Evolutionary conservation across 2,888 invertebrate species (phyloP).

Genomic region (Venustoraphidia nigricollis): DNA sequence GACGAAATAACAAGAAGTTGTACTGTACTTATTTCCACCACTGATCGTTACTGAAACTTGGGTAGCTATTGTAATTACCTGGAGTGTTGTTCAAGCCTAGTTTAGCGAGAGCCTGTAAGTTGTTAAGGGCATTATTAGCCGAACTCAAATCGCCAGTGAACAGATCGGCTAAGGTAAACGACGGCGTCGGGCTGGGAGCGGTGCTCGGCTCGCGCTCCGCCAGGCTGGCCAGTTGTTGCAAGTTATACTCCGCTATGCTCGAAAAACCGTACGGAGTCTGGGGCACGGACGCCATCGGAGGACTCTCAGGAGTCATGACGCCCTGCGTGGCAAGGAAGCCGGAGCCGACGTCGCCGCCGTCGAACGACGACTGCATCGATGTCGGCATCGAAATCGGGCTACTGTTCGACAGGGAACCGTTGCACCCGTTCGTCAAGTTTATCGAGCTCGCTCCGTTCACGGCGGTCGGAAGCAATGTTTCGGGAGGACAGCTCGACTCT

Average conservation of each 20-base stretch:
- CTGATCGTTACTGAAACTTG: conserved; percentile 1
- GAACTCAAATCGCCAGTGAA: conserved; percentile 54
- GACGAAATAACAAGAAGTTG: too few relatives aligned
- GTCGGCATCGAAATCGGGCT: conserved; percentile 51
- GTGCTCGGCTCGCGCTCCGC: conserved; percentile 43
- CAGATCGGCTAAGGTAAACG: conserved; percentile 63
- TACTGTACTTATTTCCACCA: conserved; percentile 5
- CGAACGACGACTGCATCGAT: conserved; percentile 63
- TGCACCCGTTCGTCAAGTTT: conserved; percentile 21
- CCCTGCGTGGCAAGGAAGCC: conserved; percentile 20
- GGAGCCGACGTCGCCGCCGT: conserved; percentile 41
- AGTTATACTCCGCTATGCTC: conserved; percentile 74
- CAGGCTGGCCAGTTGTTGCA: conserved; percentile 68
- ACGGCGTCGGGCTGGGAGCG: conserved; percentile 32
- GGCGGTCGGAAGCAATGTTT: conserved; percentile 25
- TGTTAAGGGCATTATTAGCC: conserved; percentile 65
- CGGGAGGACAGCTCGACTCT: conserved; percentile 32
- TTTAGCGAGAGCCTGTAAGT: conserved; percentile 79
- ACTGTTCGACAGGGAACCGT: conserved; percentile 47
- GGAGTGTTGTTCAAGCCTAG: conserved; percentile 48
- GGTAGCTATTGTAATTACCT: conserved; percentile 29
- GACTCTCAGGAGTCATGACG: conserved; percentile 16
- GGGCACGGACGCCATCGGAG: conserved; percentile 26
- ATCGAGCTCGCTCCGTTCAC: conserved; percentile 17
- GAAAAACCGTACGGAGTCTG: conserved; percentile 36